phyloP scores from a whole-genome alignment of 23 tunicate genomes.

The Ciona savignyi region DNA sequence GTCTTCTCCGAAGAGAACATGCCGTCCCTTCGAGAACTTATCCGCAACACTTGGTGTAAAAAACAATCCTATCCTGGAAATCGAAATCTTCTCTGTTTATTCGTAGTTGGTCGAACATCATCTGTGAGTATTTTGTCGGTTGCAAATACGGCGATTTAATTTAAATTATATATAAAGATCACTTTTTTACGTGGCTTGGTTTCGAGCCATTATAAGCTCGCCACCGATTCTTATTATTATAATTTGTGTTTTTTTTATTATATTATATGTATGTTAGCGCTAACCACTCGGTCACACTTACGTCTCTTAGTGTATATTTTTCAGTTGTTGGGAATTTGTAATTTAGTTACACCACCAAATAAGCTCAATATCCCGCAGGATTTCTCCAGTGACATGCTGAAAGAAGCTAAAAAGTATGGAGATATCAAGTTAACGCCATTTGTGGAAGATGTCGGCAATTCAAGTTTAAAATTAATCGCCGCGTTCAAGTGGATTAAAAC shows the following conservation, averaged over 20 bases:
- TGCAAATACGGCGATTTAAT: background rate
- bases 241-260: too few species aligned
- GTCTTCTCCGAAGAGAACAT: conserved; percentile 46
- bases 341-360: background rate
- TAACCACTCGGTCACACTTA: too few species aligned
- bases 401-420: conserved; percentile 19
- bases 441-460: conserved; percentile 54
- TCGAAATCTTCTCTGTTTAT: conserved; percentile 45
- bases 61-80: conserved; percentile 15
- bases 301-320: too few species aligned
- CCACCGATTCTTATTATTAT: too few species aligned
- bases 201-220: too few species aligned
- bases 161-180: too few species aligned
- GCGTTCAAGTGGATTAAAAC: conserved; percentile 41
- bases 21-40: conserved; percentile 34
- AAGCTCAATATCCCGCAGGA: conserved; percentile 1
- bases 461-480: conserved; percentile 39
- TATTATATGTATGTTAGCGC: too few species aligned
- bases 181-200: too few species aligned
- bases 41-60: conserved; percentile 72
- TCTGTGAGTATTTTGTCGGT: background rate
- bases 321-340: too few species aligned
- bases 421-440: conserved; percentile 44
- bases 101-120: conserved; percentile 40
- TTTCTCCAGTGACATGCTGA: conserved; percentile 3